Base-by-base conservation (phyloP, 2,888 invertebrate genomes). In the Nemurella pictetii region DNA sequence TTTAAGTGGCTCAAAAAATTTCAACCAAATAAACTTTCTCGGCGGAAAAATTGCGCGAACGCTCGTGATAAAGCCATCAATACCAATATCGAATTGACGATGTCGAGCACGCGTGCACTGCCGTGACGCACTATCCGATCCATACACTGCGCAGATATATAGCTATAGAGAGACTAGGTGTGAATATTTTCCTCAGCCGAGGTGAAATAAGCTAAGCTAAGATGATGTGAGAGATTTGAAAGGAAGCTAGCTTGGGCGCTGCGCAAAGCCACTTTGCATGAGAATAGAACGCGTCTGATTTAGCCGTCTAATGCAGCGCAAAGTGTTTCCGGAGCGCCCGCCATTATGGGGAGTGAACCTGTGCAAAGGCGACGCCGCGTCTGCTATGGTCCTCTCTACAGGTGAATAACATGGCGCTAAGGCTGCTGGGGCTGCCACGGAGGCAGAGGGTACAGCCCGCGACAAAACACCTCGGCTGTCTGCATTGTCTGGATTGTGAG, bases 251-350 rank as follows among this genome's bases (percentile, higher is more conserved):
- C 75, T 7, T 73, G 9, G 55, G 55, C 20, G 55, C 55, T 2
- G 55, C 55, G 55, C 20, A 55, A 78, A 78, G 29, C n/a, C 78
- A 78, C 78, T 78, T 78, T 78, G 30, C 78, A 78, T 78, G 7
- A 28, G 29, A 78, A 78, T 78, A 27, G 78, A n/a, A 29, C n/a
- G 78, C 28, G 75, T 75, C 75, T 75, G 78, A 78, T 78, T 78
- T 78, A 78, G 30, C 28, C 30, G 29, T 78, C 78, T 78, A 78
- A 78, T 78, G 78, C 78, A n/a, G 78, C 29, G 30, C 78, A 78
- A 78, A 78, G 78, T 78, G 78, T 78, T 78, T 78, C 78, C 78
- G 26, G 29, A 1, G 30, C 78, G 78, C 78, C 29, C 78, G 55
- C 55, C 55, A 55, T 55, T 55, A 55, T 12, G 55, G 55, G n/a